phyloP scores from a whole-genome alignment of 1,140 invertebrate genomes.

The Brachionus rotundiformis region DNA sequence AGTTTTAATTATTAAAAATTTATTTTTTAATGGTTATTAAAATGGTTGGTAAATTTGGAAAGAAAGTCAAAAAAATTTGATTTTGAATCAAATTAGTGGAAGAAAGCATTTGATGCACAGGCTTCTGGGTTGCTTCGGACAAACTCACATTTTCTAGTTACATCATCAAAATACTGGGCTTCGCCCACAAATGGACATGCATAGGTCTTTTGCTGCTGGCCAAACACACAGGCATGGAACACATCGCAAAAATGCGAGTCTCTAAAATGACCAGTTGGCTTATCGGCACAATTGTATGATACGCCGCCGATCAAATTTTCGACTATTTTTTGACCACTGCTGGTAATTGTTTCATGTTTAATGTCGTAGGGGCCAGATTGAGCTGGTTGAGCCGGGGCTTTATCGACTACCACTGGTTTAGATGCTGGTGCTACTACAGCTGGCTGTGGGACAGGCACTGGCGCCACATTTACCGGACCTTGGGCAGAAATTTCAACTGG shows the following conservation, averaged over 20 bases:
- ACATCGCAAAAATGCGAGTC: background rate
- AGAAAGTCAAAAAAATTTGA: background rate
- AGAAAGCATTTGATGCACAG: constrained; percentile 12
- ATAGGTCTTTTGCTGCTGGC: constrained; percentile 12
- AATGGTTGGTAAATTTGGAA: background rate
- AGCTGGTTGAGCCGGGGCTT: background rate
- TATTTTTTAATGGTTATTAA: background rate
- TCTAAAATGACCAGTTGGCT: constrained; percentile 12
- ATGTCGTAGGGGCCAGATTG: background rate
- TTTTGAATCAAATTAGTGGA: constrained; percentile 5
- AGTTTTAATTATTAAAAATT: background rate
- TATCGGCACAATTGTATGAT: background rate
- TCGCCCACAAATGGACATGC: constrained; percentile 14
- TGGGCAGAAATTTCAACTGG: background rate
- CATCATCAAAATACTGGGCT: background rate
- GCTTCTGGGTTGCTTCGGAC: background rate
- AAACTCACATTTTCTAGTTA: background rate
- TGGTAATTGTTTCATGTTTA: background rate
- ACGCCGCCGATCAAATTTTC: constrained; percentile 13
- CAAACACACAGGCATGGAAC: constrained; percentile 32
- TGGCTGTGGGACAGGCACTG: background rate
- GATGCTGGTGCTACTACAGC: background rate
- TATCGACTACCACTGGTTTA: background rate
- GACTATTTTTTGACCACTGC: background rate
- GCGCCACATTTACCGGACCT: background rate